Evolutionary conservation across 2,113 vertebrate species (phyloP).

Genomic region (Siniperca chuatsi): DNA sequence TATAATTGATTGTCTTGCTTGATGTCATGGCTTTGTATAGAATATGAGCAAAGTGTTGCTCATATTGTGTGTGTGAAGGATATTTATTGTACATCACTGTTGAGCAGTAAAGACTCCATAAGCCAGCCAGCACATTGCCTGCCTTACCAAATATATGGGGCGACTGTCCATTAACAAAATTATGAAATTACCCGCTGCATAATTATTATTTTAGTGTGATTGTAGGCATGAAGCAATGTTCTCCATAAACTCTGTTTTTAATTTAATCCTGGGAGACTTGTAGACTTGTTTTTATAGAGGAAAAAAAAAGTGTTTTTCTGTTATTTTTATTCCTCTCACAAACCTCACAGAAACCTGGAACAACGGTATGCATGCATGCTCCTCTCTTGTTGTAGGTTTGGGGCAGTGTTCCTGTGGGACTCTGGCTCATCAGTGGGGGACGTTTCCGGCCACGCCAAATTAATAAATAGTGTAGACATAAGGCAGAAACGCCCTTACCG

Average conservation of each 20-base stretch:
- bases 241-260: not conserved
- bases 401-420: slow-evolving; percentile 96
- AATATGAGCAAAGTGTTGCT: not conserved
- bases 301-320: too few relatives aligned
- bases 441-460: slow-evolving; percentile 91
- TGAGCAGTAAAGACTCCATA: too few relatives aligned
- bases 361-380: not conserved
- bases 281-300: not conserved
- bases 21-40: not conserved
- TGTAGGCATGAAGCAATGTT: not conserved
- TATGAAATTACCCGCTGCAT: too few relatives aligned
- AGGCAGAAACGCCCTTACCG: slow-evolving; percentile 93
- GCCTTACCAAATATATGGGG: not conserved
- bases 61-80: not conserved
- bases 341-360: not conserved
- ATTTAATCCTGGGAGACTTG: not conserved
- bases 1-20: not conserved
- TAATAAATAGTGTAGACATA: slow-evolving; percentile 95
- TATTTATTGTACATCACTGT: not conserved
- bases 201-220: not conserved
- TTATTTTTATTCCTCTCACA: not conserved
- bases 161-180: not conserved
- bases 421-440: slow-evolving; percentile 94
- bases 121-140: not conserved
- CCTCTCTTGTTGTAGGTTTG: slow-evolving; percentile 85